Conservation (phyloP, 2,888 invertebrate genomes). For the Melipona beecheii region DNA sequence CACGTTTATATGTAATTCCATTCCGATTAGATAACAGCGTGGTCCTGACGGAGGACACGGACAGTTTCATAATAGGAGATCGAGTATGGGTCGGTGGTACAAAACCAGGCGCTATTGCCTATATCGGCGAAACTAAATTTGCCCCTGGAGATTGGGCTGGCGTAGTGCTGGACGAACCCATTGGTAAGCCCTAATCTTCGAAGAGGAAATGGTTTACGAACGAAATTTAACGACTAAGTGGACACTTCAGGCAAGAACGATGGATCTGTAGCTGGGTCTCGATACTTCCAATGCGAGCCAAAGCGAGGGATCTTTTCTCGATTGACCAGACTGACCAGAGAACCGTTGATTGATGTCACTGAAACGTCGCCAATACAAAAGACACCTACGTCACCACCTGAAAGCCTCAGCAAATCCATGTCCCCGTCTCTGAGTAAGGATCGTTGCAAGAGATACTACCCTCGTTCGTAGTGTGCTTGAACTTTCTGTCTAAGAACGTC, state of each 20-base stretch:
- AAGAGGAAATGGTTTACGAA: not conserved
- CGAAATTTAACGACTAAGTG: slow-evolving; percentile 20
- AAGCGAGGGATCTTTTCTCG: slow-evolving; percentile 97
- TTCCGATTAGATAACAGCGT: slow-evolving; percentile 91
- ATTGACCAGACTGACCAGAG: slow-evolving; percentile 92
- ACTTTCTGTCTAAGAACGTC: not conserved
- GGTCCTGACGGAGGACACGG: slow-evolving; percentile 94
- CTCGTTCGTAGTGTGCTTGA: slow-evolving; percentile 61
- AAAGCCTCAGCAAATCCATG: slow-evolving; percentile 81
- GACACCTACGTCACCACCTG: slow-evolving; percentile 79
- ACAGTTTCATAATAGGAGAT: slow-evolving; percentile 98
- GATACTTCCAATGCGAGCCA: slow-evolving; percentile 97
- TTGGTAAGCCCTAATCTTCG: slow-evolving; percentile 87
- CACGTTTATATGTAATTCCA: slow-evolving; percentile 32
- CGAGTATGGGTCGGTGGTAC: slow-evolving; percentile 96
- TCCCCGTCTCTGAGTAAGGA: slow-evolving; percentile 82
- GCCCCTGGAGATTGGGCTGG: slow-evolving; percentile 99
- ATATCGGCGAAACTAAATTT: slow-evolving; percentile 97
- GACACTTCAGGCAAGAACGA: slow-evolving; percentile 94
- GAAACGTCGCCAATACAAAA: slow-evolving; percentile 51
- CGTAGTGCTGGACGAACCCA: slow-evolving; percentile 96
- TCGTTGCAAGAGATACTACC: slow-evolving; percentile 68
- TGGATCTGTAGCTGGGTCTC: slow-evolving; percentile 95
- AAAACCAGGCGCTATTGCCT: slow-evolving; percentile 96
- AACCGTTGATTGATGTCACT: slow-evolving; percentile 83